Conservation (phyloP, 1,140 invertebrate species). For the Eurosta solidaginis region DNA sequence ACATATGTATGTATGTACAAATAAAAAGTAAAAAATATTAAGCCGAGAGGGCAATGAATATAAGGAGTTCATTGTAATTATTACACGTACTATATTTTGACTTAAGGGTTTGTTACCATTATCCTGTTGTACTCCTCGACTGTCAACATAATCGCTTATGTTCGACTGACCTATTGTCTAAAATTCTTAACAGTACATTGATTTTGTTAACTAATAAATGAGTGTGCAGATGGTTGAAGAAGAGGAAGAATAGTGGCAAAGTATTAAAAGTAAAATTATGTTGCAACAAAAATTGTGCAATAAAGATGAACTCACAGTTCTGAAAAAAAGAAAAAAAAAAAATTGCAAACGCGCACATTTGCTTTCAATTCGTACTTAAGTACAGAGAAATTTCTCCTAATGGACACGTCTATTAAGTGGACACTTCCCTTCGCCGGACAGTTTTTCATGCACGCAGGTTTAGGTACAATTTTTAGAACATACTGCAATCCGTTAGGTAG, state of each 20-base stretch:
- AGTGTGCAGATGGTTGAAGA: neutral
- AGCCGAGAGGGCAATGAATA: neutral
- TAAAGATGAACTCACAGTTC: neutral
- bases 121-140: neutral
- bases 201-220: neutral
- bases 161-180: neutral
- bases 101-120: neutral
- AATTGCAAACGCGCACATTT: too few relatives aligned
- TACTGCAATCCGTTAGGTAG: too few relatives aligned
- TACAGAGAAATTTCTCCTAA: too few relatives aligned
- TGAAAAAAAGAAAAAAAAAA: too few relatives aligned
- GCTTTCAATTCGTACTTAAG: too few relatives aligned
- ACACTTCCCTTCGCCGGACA: too few relatives aligned
- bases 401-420: too few relatives aligned
- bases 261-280: neutral
- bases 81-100: too few relatives aligned
- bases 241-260: neutral
- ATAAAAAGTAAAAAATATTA: neutral
- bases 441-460: too few relatives aligned
- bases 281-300: neutral
- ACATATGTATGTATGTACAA: neutral
- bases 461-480: too few relatives aligned
- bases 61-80: constrained; percentile 11
- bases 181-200: constrained; percentile 7
- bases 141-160: neutral